A percentile compares a stretch with the other conserved stretches of the same genome.
These are phyloP conservation scores for Pygocentrus nattereri DNA, from an alignment of 2,797 vertebrate species.

Conservation along the genomic window DNA sequence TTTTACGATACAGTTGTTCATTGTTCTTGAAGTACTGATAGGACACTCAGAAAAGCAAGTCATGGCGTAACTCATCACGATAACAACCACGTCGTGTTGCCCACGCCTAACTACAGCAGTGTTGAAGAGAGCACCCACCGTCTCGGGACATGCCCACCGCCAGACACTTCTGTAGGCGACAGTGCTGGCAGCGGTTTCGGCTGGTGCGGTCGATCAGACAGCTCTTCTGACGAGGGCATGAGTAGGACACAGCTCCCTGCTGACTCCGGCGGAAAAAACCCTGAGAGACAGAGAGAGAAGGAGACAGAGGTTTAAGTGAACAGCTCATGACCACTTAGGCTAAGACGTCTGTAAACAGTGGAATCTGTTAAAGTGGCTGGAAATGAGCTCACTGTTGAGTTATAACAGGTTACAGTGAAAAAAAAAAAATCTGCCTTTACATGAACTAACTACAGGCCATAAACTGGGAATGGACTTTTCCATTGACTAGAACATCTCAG, in stretches of 20 bases:
- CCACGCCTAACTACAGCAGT: slow-evolving; percentile 65
- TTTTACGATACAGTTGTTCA: too few relatives aligned
- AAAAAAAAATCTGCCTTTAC: too few relatives aligned
- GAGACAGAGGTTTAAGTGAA: slow-evolving; percentile 6
- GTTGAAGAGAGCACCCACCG: slow-evolving; percentile 75
- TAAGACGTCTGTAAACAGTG: neutral
- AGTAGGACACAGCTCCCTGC: slow-evolving; percentile 92
- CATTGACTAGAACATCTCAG: neutral
- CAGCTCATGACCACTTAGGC: neutral
- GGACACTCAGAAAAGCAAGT: neutral
- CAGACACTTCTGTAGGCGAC: slow-evolving; percentile 93
- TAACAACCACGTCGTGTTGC: neutral
- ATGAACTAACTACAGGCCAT: neutral
- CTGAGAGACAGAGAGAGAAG: slow-evolving; percentile 67
- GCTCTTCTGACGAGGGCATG: slow-evolving; percentile 94
- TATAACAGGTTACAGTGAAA: too few relatives aligned
- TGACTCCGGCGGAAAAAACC: slow-evolving; percentile 95
- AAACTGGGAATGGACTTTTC: neutral
- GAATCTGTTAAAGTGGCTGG: neutral
- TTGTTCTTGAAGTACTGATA: neutral
- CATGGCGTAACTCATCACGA: neutral
- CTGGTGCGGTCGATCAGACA: slow-evolving; percentile 93
- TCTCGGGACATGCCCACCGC: slow-evolving; percentile 94
- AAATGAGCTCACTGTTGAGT: neutral
- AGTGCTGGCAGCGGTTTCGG: slow-evolving; percentile 94